These are phyloP conservation scores for Catharus bicknelli DNA, from an alignment of 2,113 vertebrate genomes.

Conservation along the genomic window DNA sequence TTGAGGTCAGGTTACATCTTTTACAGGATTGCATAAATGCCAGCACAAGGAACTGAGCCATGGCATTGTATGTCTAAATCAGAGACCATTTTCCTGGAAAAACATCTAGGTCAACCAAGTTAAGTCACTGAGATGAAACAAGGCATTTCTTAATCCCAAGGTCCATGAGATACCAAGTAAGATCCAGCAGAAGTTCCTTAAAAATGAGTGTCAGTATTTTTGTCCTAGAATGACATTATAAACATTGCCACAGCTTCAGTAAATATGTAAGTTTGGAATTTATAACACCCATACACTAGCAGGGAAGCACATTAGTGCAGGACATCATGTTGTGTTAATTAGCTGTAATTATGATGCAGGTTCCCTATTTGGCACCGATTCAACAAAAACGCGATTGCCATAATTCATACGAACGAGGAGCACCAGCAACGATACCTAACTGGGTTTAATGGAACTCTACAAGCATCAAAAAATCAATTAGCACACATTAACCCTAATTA, in stretches of 20 bases:
- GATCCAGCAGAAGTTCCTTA: background rate
- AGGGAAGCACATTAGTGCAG: slow-evolving; percentile 67
- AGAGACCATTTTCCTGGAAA: background rate
- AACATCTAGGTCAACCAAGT: background rate
- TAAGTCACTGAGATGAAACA: background rate
- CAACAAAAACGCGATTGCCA: slow-evolving; percentile 79
- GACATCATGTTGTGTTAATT: slow-evolving; percentile 81
- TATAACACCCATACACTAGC: slow-evolving; percentile 60
- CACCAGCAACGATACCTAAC: slow-evolving; percentile 78
- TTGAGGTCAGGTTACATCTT: background rate
- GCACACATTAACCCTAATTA: slow-evolving; percentile 86
- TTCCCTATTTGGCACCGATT: slow-evolving; percentile 77
- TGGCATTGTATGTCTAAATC: background rate
- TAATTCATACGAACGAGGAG: slow-evolving; percentile 78
- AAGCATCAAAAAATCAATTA: slow-evolving; percentile 90
- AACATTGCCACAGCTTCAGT: slow-evolving; percentile 4
- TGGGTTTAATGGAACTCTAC: slow-evolving; percentile 81
- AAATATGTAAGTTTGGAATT: slow-evolving; percentile 68
- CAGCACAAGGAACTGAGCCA: background rate
- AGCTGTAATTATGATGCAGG: slow-evolving; percentile 84
- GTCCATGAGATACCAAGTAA: background rate
- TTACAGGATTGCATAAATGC: background rate
- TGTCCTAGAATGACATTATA: background rate
- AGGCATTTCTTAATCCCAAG: background rate
- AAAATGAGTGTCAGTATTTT: background rate